Evolutionary conservation across 2,797 vertebrate genomes (phyloP).

Genomic region (Acipenser transmontanus): DNA sequence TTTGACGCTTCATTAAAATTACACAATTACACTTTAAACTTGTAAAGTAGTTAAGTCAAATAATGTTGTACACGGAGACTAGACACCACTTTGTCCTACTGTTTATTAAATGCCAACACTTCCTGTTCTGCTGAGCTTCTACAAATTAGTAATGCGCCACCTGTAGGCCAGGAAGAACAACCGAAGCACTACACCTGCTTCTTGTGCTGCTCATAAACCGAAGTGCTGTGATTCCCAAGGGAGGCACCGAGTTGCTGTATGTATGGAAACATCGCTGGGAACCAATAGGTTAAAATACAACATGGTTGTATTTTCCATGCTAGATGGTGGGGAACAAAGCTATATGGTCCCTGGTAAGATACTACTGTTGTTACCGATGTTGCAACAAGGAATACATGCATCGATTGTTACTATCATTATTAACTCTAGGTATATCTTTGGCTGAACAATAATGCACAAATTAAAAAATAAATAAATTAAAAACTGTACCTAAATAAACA

Average conservation of each 20-base stretch:
- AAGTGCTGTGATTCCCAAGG: neutral
- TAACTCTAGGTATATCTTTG: no score
- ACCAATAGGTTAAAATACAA: constrained; percentile 2
- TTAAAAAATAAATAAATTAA: no score
- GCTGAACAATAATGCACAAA: no score
- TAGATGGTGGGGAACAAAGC: no score
- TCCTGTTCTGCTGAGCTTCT: constrained; percentile 39
- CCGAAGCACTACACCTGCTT: neutral
- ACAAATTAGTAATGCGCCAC: constrained; percentile 40
- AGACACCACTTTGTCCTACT: neutral
- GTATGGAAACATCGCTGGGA: neutral
- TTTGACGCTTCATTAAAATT: neutral
- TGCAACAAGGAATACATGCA: no score
- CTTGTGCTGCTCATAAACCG: neutral
- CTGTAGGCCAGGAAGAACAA: constrained; percentile 30
- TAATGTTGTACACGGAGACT: neutral
- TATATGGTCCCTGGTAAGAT: no score
- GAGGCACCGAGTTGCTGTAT: neutral
- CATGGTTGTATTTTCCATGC: neutral
- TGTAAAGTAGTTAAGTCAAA: neutral
- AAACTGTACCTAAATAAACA: no score
- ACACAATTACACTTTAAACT: neutral
- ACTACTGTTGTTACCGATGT: no score
- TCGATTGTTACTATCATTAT: no score
- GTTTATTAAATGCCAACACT: constrained; percentile 27